A percentile compares a stretch with the other conserved stretches of the same genome.
Evolutionary conservation across 64 coral and sea anemone genomes (phyloP).

Genomic region (Astreopora myriophthalma): DNA sequence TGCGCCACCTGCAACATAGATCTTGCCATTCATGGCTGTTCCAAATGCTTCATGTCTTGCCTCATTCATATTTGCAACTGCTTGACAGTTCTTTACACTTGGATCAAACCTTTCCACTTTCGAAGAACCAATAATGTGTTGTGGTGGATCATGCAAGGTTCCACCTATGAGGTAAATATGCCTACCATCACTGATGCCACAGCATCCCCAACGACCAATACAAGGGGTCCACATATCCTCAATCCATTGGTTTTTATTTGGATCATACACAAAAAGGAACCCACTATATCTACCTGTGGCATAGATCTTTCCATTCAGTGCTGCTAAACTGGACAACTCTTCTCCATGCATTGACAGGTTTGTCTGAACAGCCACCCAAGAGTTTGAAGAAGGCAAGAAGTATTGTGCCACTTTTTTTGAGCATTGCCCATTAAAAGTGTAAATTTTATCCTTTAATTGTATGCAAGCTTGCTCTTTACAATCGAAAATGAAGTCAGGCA

Average conservation of each 20-base stretch:
- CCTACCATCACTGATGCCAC: not conserved
- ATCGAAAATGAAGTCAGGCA: not conserved
- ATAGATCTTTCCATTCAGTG: not conserved
- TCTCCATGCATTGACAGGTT: not conserved
- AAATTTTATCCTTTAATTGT: not conserved
- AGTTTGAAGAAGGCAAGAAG: not conserved
- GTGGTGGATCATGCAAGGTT: not conserved
- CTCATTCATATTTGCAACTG: not conserved
- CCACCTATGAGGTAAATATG: not conserved
- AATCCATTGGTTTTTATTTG: not conserved
- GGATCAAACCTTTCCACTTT: not conserved
- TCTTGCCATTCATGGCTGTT: not conserved
- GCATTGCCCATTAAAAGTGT: not conserved
- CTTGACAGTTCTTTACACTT: not conserved
- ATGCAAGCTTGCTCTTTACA: not conserved
- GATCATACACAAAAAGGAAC: not conserved
- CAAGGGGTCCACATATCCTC: too few species aligned
- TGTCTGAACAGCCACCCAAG: not conserved
- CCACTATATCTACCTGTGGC: not conserved
- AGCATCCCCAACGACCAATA: not conserved
- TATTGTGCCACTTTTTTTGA: not conserved
- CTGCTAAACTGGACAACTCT: not conserved
- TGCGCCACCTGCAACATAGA: not conserved
- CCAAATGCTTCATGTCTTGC: not conserved
- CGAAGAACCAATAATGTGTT: not conserved